Evolutionary conservation across 2,113 vertebrate genomes (phyloP).

Genomic region (Hylia prasina): DNA sequence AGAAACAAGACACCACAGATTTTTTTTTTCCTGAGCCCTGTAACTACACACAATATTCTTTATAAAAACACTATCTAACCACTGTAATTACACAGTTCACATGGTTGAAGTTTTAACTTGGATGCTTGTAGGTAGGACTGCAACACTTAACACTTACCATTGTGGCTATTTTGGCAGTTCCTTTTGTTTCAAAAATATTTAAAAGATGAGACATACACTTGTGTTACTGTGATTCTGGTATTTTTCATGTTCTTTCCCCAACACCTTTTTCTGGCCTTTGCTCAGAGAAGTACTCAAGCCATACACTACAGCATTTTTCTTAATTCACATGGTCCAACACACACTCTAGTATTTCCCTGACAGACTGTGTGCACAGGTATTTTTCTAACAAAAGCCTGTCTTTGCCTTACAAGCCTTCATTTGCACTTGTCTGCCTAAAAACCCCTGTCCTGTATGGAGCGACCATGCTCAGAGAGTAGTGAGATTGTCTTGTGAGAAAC

Average conservation of each 20-base stretch:
- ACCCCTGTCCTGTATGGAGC: background rate
- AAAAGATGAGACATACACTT: background rate
- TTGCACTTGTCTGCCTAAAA: background rate
- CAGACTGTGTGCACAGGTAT: background rate
- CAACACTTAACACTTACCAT: background rate
- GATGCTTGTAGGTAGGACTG: background rate
- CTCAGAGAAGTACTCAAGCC: background rate
- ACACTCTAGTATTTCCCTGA: background rate
- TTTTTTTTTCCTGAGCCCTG: conserved; percentile 21
- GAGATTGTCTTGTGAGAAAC: background rate
- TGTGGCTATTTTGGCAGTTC: background rate
- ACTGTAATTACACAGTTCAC: conserved; percentile 12
- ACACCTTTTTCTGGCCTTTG: background rate
- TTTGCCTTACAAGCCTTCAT: background rate
- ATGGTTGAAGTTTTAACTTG: background rate
- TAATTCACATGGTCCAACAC: background rate
- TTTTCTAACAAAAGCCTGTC: background rate
- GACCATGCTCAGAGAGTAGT: background rate
- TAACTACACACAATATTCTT: conserved; percentile 31
- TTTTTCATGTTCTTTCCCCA: background rate
- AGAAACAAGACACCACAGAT: conserved; percentile 24
- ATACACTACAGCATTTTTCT: accelerated
- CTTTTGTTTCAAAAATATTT: background rate
- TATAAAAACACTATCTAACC: conserved; percentile 2
- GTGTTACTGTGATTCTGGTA: background rate